Conservation (phyloP, 2,113 vertebrate genomes). For the Hippoglossus stenolepis region DNA sequence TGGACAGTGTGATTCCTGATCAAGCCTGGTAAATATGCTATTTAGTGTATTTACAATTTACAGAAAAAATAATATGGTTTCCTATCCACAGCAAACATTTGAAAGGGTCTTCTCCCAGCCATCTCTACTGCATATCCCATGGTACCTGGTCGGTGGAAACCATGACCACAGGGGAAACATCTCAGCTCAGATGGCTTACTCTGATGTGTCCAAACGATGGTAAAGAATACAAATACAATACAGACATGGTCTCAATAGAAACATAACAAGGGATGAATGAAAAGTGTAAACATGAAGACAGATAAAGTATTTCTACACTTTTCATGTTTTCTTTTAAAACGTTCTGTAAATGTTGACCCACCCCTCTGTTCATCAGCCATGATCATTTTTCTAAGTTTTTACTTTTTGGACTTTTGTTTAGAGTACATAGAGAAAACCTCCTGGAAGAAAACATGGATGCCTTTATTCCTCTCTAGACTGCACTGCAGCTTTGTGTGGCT, state of each 20-base stretch:
- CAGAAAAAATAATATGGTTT: not conserved
- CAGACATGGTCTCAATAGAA: not conserved
- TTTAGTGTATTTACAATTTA: too few relatives aligned
- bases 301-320: not conserved
- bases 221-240: slow-evolving; percentile 25
- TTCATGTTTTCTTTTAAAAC: not conserved
- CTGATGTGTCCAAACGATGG: slow-evolving; percentile 71
- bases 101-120: slow-evolving; percentile 73
- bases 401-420: too few relatives aligned
- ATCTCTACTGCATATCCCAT: slow-evolving; percentile 62
- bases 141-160: slow-evolving; percentile 79
- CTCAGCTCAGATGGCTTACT: slow-evolving; percentile 79
- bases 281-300: not conserved
- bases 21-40: too few relatives aligned
- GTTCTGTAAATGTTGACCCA: too few relatives aligned
- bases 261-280: not conserved
- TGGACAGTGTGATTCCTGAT: too few relatives aligned
- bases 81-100: slow-evolving; percentile 66
- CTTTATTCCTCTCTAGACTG: too few relatives aligned
- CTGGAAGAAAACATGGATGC: too few relatives aligned
- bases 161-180: slow-evolving; percentile 78
- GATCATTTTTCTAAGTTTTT: too few relatives aligned
- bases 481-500: too few relatives aligned
- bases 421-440: too few relatives aligned
- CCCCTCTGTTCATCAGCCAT: too few relatives aligned